Conservation (phyloP, 1,140 invertebrate genomes). For the Panagrolaimus sp. region DNA sequence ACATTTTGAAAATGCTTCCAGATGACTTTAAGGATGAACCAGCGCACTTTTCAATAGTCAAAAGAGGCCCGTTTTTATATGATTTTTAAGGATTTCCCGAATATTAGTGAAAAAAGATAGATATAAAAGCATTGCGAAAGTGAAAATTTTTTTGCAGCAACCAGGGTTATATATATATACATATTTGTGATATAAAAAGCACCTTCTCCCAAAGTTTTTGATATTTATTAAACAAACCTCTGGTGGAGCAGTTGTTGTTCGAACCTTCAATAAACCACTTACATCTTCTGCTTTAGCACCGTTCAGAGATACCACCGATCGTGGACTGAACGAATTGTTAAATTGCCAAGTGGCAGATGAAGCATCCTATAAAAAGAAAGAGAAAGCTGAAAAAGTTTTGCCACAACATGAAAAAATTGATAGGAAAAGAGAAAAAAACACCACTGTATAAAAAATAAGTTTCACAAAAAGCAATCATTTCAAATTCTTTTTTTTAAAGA, state of each 20-base stretch:
- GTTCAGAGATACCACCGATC: constrained; percentile 54
- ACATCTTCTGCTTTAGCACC: constrained; percentile 35
- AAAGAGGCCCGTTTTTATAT: too few relatives aligned
- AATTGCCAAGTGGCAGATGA: constrained; percentile 59
- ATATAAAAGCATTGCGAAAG: neutral
- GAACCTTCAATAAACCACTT: constrained; percentile 35
- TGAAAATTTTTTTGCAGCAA: neutral
- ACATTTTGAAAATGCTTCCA: too few relatives aligned
- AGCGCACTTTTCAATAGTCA: too few relatives aligned
- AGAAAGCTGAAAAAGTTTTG: constrained; percentile 14
- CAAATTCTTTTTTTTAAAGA: too few relatives aligned
- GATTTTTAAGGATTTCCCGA: too few relatives aligned
- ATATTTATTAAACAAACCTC: constrained; percentile 19
- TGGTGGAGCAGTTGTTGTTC: constrained; percentile 27
- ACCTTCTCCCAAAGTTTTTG: constrained; percentile 2
- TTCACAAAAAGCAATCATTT: too few relatives aligned
- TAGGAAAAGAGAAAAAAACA: constrained; percentile 15
- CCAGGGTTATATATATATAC: too few relatives aligned
- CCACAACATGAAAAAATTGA: constrained; percentile 19
- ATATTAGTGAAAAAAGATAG: too few relatives aligned
- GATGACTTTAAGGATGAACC: too few relatives aligned
- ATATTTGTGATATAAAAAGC: too few relatives aligned
- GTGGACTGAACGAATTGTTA: constrained; percentile 53
- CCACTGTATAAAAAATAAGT: too few relatives aligned
- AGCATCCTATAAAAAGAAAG: constrained; percentile 42